These are phyloP conservation scores for Trematomus loennbergii DNA, from an alignment of 2,113 vertebrate species.

Conservation along the genomic window DNA sequence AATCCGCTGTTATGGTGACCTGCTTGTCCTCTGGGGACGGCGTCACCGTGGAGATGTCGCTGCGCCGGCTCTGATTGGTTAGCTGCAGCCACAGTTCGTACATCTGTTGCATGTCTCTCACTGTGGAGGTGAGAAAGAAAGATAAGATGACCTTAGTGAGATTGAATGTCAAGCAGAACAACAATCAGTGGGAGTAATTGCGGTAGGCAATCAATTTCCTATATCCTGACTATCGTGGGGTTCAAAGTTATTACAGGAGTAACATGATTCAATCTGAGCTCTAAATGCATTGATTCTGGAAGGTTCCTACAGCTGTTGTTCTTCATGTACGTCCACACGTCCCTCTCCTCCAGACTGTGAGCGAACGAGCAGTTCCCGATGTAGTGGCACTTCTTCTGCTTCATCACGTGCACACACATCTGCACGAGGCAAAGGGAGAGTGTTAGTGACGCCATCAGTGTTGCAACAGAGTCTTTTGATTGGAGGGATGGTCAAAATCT, in stretches of 20 bases:
- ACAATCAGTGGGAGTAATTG: neutral
- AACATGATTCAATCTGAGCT: no score
- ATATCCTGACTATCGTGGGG: neutral
- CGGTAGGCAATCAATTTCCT: neutral
- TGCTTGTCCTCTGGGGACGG: slow-evolving; percentile 93
- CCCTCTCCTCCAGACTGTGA: slow-evolving; percentile 96
- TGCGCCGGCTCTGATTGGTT: slow-evolving; percentile 91
- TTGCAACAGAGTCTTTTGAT: neutral
- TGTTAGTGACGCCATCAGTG: neutral
- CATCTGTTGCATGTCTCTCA: slow-evolving; percentile 98
- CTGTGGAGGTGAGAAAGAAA: slow-evolving; percentile 67
- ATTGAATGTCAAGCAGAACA: neutral
- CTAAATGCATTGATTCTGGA: neutral
- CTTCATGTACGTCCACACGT: slow-evolving; percentile 99
- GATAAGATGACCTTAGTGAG: neutral
- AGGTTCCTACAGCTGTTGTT: slow-evolving; percentile 92
- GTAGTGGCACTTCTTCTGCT: slow-evolving; percentile 98
- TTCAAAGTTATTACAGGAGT: no score
- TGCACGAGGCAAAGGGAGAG: slow-evolving; percentile 63
- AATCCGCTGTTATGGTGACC: slow-evolving; percentile 97
- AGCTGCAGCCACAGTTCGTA: slow-evolving; percentile 98
- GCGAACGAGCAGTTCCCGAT: slow-evolving; percentile 99
- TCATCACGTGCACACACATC: slow-evolving; percentile 98
- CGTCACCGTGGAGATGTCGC: slow-evolving; percentile 88
- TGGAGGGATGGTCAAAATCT: no score